Conservation (phyloP, 2,797 vertebrate species). For the Spinus pinus region DNA sequence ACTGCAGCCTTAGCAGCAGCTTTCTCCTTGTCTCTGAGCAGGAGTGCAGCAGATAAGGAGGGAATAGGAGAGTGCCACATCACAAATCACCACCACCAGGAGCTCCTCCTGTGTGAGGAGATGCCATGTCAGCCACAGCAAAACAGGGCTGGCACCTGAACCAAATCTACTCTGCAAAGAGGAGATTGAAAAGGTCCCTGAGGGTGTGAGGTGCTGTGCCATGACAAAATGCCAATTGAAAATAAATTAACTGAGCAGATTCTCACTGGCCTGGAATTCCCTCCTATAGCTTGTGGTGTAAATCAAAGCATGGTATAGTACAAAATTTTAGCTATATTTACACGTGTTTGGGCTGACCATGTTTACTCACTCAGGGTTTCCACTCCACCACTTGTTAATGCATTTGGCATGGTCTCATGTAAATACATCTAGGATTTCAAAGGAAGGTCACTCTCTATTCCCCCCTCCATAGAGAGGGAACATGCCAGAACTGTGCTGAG, state of each 20-base stretch:
- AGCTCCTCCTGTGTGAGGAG: neutral
- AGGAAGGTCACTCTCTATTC: slow-evolving; percentile 25
- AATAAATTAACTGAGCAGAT: neutral
- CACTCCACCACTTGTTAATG: slow-evolving; percentile 45
- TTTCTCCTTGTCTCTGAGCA: neutral
- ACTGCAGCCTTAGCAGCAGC: neutral
- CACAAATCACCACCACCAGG: neutral
- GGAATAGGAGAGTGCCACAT: neutral
- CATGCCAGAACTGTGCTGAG: slow-evolving; percentile 30
- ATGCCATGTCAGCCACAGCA: fast-evolving
- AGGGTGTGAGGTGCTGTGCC: neutral
- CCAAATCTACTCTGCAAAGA: neutral
- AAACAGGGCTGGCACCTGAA: neutral
- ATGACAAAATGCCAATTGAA: neutral
- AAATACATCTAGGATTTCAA: slow-evolving; percentile 59
- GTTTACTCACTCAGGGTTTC: slow-evolving; percentile 51
- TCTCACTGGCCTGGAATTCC: neutral
- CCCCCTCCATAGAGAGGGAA: neutral
- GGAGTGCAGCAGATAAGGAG: neutral
- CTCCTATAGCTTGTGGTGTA: neutral
- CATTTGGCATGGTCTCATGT: slow-evolving; percentile 31
- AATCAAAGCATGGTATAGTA: slow-evolving; percentile 11
- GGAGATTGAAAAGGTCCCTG: neutral
- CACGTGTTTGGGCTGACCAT: slow-evolving; percentile 19
- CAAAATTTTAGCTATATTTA: neutral